These are phyloP conservation scores for Nothura maculosa DNA, from an alignment of 2,797 vertebrate species.

Conservation along the genomic window DNA sequence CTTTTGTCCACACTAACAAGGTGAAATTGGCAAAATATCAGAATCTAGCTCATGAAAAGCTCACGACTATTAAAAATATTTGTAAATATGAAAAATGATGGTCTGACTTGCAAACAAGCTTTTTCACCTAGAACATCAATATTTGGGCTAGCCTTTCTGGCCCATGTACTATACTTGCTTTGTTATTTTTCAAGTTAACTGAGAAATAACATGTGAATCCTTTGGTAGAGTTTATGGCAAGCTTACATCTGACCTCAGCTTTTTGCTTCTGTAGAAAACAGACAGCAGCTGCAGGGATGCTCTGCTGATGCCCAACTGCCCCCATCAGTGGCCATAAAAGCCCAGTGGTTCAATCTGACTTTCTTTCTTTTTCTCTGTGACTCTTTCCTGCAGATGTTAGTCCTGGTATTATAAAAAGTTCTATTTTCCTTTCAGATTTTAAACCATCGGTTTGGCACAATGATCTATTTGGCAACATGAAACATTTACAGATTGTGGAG, in stretches of 20 bases:
- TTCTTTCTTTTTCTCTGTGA: background rate
- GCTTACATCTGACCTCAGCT: background rate
- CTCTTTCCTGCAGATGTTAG: constrained; percentile 10
- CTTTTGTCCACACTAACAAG: background rate
- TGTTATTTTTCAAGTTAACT: background rate
- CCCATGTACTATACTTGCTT: background rate
- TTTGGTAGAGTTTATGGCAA: background rate
- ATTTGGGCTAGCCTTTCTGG: background rate
- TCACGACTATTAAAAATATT: background rate
- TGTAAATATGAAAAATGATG: background rate
- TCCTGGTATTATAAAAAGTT: background rate
- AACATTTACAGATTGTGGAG: constrained; percentile 23
- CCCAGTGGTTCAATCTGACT: background rate
- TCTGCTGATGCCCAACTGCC: background rate
- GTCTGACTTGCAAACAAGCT: background rate
- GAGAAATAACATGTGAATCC: background rate
- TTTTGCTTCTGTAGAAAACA: background rate
- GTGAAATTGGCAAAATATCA: background rate
- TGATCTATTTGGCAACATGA: background rate
- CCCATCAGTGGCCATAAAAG: background rate
- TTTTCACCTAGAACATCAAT: background rate
- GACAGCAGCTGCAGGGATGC: background rate
- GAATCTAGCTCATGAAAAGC: background rate
- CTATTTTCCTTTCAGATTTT: constrained; percentile 41
- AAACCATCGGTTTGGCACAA: background rate